Evolutionary conservation across 2,797 vertebrate genomes (phyloP).

Genomic region (Botia kubotai): DNA sequence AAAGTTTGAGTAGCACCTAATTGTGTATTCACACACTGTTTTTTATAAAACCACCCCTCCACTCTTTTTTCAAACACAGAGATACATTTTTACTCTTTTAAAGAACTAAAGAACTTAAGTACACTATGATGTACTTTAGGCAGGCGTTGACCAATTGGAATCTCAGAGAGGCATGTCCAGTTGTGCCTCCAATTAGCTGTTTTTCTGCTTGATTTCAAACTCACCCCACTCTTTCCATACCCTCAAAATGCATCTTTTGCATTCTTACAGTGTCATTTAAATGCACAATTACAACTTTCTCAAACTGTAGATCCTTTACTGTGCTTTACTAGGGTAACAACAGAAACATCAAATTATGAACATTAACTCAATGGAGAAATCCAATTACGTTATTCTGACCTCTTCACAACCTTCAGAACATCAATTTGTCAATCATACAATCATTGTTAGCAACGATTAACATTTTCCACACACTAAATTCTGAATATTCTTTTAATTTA

Average conservation of each 20-base stretch:
- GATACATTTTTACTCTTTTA: neutral
- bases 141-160: neutral
- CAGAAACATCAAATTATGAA: no score
- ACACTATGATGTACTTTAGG: neutral
- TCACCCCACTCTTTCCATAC: neutral
- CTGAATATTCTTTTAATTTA: no score
- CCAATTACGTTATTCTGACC: no score
- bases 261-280: no score
- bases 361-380: no score
- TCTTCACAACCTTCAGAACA: no score
- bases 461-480: no score
- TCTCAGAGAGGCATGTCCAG: neutral
- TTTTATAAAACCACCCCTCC: neutral
- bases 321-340: no score
- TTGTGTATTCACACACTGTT: constrained; percentile 4
- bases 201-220: neutral
- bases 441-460: no score
- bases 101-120: neutral
- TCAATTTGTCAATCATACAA: no score
- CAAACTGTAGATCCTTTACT: no score
- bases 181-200: neutral
- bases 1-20: constrained; percentile 22
- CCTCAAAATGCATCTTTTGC: neutral
- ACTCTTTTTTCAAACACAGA: neutral
- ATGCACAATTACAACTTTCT: no score